Conservation (phyloP, 2,113 vertebrate genomes). For the Ciconia stormi region DNA sequence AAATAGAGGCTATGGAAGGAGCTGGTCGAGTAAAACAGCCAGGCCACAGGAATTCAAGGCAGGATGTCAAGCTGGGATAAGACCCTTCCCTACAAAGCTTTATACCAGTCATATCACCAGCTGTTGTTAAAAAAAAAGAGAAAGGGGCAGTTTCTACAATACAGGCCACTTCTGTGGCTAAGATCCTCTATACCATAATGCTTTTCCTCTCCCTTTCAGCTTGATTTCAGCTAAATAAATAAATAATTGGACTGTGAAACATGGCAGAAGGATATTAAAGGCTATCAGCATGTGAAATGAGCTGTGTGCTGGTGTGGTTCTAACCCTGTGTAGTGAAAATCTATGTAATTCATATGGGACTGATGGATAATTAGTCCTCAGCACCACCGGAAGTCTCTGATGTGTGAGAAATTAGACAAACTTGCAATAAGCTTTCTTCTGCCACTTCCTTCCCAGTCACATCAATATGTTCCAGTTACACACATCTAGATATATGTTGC, state of each 20-base stretch:
- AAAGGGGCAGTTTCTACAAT: background rate
- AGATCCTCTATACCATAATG: background rate
- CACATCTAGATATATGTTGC: fast-evolving
- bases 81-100: background rate
- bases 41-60: background rate
- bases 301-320: background rate
- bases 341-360: background rate
- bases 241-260: background rate
- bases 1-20: background rate
- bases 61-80: background rate
- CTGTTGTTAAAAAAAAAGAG: background rate
- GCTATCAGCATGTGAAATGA: constrained; percentile 8
- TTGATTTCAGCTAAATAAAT: constrained; percentile 19
- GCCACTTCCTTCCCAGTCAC: background rate
- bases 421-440: background rate
- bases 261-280: constrained; percentile 5
- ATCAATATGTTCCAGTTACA: background rate
- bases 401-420: background rate
- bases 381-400: fast-evolving
- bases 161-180: background rate
- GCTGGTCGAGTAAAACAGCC: background rate
- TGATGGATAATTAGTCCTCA: background rate
- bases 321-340: background rate
- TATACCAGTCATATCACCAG: background rate
- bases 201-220: background rate